Evolutionary conservation across 2,888 invertebrate genomes (phyloP).

Genomic region (Pasiphila rectangulata): DNA sequence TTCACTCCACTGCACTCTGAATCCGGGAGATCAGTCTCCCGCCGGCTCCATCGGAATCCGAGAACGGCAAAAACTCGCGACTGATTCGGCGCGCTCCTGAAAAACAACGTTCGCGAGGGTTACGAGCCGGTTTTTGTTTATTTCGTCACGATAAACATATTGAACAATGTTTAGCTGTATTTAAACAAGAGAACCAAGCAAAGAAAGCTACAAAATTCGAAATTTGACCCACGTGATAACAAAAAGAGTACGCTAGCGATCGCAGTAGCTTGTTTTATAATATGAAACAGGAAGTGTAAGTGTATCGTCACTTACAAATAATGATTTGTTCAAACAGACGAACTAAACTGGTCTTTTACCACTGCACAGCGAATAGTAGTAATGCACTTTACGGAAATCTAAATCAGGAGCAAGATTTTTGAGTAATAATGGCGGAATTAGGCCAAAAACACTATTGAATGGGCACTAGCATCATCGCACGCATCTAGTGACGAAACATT

Average conservation of each 20-base stretch:
- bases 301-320: conserved; percentile 64
- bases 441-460: conserved; percentile 67
- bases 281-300: conserved; percentile 77
- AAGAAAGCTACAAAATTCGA: conserved; percentile 53
- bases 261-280: conserved; percentile 75
- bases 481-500: conserved; percentile 69
- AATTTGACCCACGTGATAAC: conserved; percentile 80
- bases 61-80: conserved; percentile 42
- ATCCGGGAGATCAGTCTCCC: conserved; percentile 52
- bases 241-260: conserved; percentile 70
- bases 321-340: conserved; percentile 35
- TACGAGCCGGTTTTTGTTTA: conserved; percentile 61
- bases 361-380: conserved; percentile 15
- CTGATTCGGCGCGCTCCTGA: conserved; percentile 69
- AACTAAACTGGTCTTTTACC: conserved; percentile 10
- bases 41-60: conserved; percentile 64
- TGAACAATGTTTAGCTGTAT: conserved; percentile 14
- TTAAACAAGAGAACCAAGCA: conserved; percentile 29
- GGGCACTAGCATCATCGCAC: conserved; percentile 55
- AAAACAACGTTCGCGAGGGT: conserved; percentile 67
- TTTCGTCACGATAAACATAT: conserved; percentile 31
- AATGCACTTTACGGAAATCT: conserved; percentile 32
- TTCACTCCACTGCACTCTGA: conserved; percentile 51
- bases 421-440: conserved; percentile 75
- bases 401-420: conserved; percentile 54